A percentile compares a stretch with the other conserved stretches of the same genome.
phyloP scores from a whole-genome alignment of 2,113 vertebrate genomes.

The Pterocles gutturalis region DNA sequence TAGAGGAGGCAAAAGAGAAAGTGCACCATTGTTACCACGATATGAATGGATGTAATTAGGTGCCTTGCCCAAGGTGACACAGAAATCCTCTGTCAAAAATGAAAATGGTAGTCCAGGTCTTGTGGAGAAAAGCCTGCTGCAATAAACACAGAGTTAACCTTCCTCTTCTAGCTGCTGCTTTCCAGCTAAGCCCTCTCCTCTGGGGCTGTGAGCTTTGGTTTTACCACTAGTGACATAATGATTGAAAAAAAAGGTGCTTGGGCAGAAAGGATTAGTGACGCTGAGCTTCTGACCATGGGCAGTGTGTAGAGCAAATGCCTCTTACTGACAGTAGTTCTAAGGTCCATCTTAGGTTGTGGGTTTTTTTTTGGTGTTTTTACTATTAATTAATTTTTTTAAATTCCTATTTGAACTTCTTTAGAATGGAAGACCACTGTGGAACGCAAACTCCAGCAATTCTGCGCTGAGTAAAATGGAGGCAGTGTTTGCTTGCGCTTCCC shows the following conservation, averaged over 20 bases:
- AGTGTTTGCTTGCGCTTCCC: neutral
- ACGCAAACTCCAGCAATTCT: neutral
- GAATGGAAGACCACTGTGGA: neutral
- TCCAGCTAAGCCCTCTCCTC: constrained; percentile 26
- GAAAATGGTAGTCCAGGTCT: constrained; percentile 18
- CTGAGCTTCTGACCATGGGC: neutral
- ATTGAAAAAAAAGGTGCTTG: neutral
- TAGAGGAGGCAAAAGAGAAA: neutral
- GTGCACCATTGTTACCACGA: neutral
- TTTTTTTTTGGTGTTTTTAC: fast-evolving
- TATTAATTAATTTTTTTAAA: neutral
- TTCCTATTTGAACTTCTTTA: neutral
- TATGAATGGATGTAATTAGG: constrained; percentile 47
- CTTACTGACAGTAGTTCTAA: neutral
- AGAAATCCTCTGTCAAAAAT: constrained; percentile 43
- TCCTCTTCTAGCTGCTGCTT: neutral
- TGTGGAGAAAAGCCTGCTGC: neutral
- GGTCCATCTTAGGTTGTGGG: neutral
- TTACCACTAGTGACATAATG: neutral
- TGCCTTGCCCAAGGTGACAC: constrained; percentile 25
- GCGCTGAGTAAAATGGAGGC: constrained; percentile 48
- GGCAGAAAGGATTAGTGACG: constrained; percentile 4
- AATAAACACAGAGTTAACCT: neutral
- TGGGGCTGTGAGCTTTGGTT: neutral
- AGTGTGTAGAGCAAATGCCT: neutral